A percentile compares a stretch with the other conserved stretches of the same genome.
Conservation (phyloP, 2,797 vertebrate species). For the Presbytis comata region DNA sequence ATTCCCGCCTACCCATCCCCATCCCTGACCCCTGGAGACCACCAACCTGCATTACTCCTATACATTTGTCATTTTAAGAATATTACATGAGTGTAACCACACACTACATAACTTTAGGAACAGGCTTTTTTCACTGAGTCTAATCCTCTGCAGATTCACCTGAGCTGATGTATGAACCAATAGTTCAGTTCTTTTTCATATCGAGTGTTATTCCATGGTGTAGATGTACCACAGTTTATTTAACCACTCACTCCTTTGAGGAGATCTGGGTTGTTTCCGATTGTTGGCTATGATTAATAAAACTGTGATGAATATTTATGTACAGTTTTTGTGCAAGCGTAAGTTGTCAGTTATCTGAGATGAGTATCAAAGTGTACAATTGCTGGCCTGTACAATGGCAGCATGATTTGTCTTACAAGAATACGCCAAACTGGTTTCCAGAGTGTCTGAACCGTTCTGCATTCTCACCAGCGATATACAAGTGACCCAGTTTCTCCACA, state of each 20-base stretch:
- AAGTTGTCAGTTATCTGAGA: neutral
- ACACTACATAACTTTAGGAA: accelerated
- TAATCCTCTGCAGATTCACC: neutral
- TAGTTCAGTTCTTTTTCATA: neutral
- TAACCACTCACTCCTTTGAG: neutral
- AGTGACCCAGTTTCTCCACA: accelerated
- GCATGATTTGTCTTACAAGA: neutral
- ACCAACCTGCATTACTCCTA: neutral
- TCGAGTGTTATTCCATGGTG: neutral
- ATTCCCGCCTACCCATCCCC: accelerated
- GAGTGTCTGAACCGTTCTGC: accelerated
- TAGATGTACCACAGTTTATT: too few species aligned
- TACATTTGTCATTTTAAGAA: neutral
- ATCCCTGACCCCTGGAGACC: neutral
- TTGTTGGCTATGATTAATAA: neutral
- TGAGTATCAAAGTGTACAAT: accelerated
- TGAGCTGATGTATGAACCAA: neutral
- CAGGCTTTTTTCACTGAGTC: neutral
- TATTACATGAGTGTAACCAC: too few species aligned
- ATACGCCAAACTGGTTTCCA: too few species aligned
- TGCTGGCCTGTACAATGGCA: accelerated
- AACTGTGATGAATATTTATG: neutral
- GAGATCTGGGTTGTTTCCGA: neutral
- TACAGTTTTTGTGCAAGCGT: accelerated
- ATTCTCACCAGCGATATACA: accelerated